Conservation (phyloP, 2,797 vertebrate species). For the Anabacerthia variegaticeps region DNA sequence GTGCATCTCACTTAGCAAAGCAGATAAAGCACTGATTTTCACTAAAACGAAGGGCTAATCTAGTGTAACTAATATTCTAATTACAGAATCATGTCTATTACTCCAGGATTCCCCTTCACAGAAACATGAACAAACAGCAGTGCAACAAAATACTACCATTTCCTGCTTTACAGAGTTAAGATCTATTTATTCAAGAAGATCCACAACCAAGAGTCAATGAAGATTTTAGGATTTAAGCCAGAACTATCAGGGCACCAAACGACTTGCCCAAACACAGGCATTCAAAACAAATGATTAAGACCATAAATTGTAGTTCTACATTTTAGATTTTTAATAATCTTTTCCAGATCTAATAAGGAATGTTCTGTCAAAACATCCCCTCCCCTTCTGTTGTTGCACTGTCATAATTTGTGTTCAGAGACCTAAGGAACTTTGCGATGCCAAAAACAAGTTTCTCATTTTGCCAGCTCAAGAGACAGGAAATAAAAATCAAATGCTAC, state of each 20-base stretch:
- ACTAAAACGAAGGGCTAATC: background rate
- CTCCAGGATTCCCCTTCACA: background rate
- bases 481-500: background rate
- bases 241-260: background rate
- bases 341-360: background rate
- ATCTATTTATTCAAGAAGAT: background rate
- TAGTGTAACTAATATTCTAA: slow-evolving; percentile 47
- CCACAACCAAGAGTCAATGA: background rate
- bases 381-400: background rate
- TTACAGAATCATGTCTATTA: background rate
- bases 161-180: background rate
- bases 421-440: background rate
- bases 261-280: background rate
- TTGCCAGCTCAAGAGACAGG: background rate
- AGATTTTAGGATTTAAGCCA: background rate
- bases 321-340: background rate
- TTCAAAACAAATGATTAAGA: background rate
- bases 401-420: background rate
- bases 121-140: background rate
- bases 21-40: background rate
- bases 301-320: background rate
- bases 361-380: background rate
- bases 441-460: background rate
- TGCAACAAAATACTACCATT: background rate
- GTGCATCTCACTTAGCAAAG: background rate